Conservation (phyloP, 1,140 invertebrate genomes). For the Drosophila navojoa region DNA sequence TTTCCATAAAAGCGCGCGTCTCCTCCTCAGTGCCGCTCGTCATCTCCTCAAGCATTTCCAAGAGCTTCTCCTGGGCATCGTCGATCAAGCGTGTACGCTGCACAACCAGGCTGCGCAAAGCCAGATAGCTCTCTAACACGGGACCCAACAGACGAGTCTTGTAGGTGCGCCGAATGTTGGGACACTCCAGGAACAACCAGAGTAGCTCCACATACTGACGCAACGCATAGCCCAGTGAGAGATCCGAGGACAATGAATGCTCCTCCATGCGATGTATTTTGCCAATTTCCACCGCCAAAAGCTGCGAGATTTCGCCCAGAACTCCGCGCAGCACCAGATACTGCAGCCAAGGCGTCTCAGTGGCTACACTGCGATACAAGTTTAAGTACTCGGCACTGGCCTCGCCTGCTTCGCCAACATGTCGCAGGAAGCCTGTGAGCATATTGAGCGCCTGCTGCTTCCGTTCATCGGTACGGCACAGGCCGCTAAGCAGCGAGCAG, state of each 20-base stretch:
- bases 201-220: constrained; percentile 95
- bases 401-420: constrained; percentile 93
- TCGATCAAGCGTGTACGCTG: constrained; percentile 97
- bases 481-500: constrained; percentile 93
- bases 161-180: constrained; percentile 93
- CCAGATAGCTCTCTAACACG: constrained; percentile 96
- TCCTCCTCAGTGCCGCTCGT: constrained; percentile 98
- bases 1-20: constrained; percentile 98
- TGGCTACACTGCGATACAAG: constrained; percentile 93
- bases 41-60: constrained; percentile 98
- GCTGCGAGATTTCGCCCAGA: constrained; percentile 91
- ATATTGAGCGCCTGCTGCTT: constrained; percentile 90
- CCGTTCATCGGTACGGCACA: constrained; percentile 86
- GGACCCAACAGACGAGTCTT: constrained; percentile 95
- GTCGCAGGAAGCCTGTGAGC: constrained; percentile 94
- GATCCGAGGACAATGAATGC: constrained; percentile 95
- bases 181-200: constrained; percentile 92
- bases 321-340: constrained; percentile 95
- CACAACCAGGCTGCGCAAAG: constrained; percentile 94
- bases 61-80: constrained; percentile 97
- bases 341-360: constrained; percentile 95
- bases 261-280: constrained; percentile 94
- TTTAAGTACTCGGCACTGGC: constrained; percentile 95
- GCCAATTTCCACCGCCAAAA: constrained; percentile 94
- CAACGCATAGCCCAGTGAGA: constrained; percentile 95